Conservation (phyloP, 2,113 vertebrate genomes). For the Callaeas wilsoni region DNA sequence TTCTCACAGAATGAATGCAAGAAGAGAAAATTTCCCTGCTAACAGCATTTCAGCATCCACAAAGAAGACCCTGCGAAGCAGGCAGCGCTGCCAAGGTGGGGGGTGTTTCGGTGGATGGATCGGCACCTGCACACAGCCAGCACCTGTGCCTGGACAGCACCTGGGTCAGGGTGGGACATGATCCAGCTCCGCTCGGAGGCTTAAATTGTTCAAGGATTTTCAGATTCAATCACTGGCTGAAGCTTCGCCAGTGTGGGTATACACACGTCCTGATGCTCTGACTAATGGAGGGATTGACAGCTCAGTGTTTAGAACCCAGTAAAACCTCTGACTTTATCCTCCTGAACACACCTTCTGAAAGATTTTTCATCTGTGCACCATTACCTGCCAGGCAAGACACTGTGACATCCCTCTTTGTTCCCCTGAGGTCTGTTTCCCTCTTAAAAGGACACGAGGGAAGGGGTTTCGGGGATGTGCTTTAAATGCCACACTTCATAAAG, state of each 20-base stretch:
- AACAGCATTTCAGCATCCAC: too few species aligned
- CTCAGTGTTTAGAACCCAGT: neutral
- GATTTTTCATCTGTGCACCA: neutral
- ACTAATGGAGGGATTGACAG: neutral
- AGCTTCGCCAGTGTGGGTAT: neutral
- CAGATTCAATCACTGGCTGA: neutral
- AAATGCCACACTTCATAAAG: neutral
- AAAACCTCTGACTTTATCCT: neutral
- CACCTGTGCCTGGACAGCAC: neutral
- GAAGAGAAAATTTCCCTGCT: too few species aligned
- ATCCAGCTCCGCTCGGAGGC: fast-evolving
- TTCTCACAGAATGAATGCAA: too few species aligned
- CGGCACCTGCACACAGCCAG: neutral
- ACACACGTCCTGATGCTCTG: neutral
- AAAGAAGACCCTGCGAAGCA: neutral
- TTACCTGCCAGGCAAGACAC: neutral
- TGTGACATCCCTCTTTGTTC: neutral
- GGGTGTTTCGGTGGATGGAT: neutral
- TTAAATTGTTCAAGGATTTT: neutral
- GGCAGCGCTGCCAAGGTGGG: neutral
- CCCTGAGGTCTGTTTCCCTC: neutral
- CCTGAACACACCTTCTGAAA: neutral
- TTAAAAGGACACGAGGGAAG: neutral
- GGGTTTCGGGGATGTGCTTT: neutral
- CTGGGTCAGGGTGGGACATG: neutral